These are phyloP conservation scores for human DNA, from an alignment of 2,113 vertebrate genomes.

Conservation along the genomic window GRCh38 chr3:79369001-79369500, in stretches of 20 bases:
- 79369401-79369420: background rate
- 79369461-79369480: background rate
- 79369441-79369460: background rate
- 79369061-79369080: background rate
- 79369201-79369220: constrained; percentile 1
- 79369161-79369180: background rate
- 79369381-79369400: constrained; percentile 20
- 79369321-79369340: constrained; percentile 51
- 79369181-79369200: background rate
- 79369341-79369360: constrained; percentile 62
- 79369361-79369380: constrained; percentile 16
- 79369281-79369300: constrained; percentile 37
- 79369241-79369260: constrained; percentile 2
- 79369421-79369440: background rate
- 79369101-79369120: background rate
- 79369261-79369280: constrained; percentile 49
- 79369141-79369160: constrained; percentile 5
- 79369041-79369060: background rate
- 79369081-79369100: background rate
- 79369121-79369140: background rate
- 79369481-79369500: background rate
- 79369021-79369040: background rate
- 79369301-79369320: constrained; percentile 46
- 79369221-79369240: background rate
- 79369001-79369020: background rate